These are phyloP conservation scores for Cepaea hortensis DNA, from an alignment of 2,888 invertebrate species.

Conservation along the genomic window DNA sequence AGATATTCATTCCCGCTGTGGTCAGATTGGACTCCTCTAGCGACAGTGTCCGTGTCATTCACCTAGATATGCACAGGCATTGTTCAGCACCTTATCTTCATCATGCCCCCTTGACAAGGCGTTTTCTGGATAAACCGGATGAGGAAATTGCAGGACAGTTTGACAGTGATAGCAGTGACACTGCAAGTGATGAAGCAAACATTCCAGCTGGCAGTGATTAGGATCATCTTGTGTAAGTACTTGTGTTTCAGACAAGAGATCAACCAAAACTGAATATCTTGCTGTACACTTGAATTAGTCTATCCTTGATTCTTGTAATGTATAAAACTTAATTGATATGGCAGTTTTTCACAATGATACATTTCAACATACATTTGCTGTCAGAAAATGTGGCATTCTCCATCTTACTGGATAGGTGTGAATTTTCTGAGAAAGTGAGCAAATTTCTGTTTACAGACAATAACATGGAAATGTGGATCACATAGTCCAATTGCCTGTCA, in stretches of 20 bases:
- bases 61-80: not conserved
- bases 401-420: too few relatives aligned
- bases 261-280: not conserved
- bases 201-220: too few relatives aligned
- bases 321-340: not conserved
- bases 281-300: not conserved
- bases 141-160: slow-evolving; percentile 25
- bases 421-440: too few relatives aligned
- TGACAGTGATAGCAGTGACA: slow-evolving; percentile 19
- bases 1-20: not conserved
- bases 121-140: not conserved
- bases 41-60: not conserved
- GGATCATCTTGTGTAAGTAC: too few relatives aligned
- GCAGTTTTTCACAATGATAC: too few relatives aligned
- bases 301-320: not conserved
- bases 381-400: too few relatives aligned
- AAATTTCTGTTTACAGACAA: too few relatives aligned
- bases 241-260: not conserved
- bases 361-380: too few relatives aligned
- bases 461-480: too few relatives aligned
- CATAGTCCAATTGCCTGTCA: too few relatives aligned
- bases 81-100: slow-evolving; percentile 17
- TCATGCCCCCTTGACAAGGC: slow-evolving; percentile 15
- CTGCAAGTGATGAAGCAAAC: not conserved
- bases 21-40: slow-evolving; percentile 17